Conservation (phyloP, 2,888 invertebrate genomes). For the Suillia variegata region DNA sequence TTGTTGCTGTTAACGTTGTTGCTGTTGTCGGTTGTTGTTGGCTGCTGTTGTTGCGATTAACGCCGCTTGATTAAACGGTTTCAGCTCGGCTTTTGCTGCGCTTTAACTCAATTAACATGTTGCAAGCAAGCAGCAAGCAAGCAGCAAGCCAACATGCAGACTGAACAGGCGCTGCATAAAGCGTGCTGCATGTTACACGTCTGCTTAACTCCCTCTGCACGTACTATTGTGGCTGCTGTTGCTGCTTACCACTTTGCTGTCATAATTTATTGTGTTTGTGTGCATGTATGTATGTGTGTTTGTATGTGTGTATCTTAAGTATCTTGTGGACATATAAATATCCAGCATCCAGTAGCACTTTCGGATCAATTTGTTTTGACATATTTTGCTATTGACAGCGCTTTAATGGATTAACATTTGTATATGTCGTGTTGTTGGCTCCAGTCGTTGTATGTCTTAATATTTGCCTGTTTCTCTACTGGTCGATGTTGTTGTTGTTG, state of each 20-base stretch:
- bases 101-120: constrained; percentile 16
- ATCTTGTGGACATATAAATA: too few species aligned
- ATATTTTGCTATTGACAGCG: constrained; percentile 57
- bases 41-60: background rate
- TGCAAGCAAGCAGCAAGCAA: background rate
- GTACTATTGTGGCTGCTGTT: background rate
- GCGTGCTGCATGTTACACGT: background rate
- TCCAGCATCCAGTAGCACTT: constrained; percentile 31
- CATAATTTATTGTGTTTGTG: constrained; percentile 10
- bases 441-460: background rate
- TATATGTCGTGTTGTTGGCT: constrained; percentile 48
- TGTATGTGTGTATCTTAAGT: too few species aligned
- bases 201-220: background rate
- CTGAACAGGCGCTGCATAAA: background rate
- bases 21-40: background rate
- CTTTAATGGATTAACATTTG: constrained; percentile 58
- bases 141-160: background rate
- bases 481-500: background rate
- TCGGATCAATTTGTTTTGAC: constrained; percentile 42
- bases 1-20: background rate
- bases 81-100: background rate
- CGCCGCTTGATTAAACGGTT: background rate
- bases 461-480: background rate
- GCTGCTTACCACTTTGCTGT: constrained; percentile 5
- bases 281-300: too few species aligned